phyloP scores from a whole-genome alignment of 2,113 vertebrate species.

The Odontophorus gujanensis region DNA sequence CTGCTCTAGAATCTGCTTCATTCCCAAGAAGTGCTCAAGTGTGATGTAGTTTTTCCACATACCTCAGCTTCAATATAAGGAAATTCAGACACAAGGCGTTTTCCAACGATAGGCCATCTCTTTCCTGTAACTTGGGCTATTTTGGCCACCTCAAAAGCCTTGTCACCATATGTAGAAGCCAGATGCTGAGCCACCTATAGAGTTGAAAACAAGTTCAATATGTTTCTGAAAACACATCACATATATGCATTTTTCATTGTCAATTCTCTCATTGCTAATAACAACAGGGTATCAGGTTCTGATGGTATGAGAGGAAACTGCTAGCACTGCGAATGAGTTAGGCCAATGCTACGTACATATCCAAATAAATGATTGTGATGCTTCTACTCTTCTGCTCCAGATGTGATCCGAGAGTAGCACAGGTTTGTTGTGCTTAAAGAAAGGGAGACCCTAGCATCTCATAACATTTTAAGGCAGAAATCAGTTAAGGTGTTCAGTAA shows the following conservation, averaged over 20 bases:
- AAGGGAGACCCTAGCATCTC: background rate
- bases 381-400: background rate
- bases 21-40: background rate
- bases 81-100: conserved; percentile 94
- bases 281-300: background rate
- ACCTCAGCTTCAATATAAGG: conserved; percentile 98
- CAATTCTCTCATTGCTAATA: background rate
- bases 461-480: background rate
- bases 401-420: background rate
- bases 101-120: conserved; percentile 95
- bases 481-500: fast-evolving
- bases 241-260: background rate
- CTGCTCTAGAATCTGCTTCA: background rate
- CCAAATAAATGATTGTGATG: background rate
- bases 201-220: conserved; percentile 17
- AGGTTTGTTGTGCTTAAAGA: background rate
- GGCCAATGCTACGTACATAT: conserved; percentile 37
- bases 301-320: conserved; percentile 43
- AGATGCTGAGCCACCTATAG: conserved; percentile 89
- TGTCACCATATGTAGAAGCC: conserved; percentile 82
- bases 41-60: background rate
- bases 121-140: conserved; percentile 90
- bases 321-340: background rate
- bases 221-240: background rate
- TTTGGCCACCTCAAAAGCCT: conserved; percentile 90